Conservation (phyloP, 2,113 vertebrate species). For the Erpornis zantholeuca region DNA sequence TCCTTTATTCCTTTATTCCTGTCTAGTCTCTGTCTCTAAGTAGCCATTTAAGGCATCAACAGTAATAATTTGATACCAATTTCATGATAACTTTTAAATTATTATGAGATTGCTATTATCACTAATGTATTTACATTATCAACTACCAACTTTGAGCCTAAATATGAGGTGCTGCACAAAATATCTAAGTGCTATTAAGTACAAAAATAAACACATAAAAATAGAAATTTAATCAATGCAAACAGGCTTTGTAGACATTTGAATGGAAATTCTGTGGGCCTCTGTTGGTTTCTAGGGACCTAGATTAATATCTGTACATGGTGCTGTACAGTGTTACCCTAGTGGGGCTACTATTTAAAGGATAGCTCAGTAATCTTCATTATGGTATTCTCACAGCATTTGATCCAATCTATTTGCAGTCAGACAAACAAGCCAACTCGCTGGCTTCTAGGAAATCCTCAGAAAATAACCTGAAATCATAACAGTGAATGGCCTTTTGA, state of each 20-base stretch:
- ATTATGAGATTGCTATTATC: neutral
- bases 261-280: neutral
- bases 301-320: neutral
- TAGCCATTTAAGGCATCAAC: too few relatives aligned
- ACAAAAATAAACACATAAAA: neutral
- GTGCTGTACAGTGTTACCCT: neutral
- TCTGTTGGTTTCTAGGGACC: neutral
- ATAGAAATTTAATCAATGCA: neutral
- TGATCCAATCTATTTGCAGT: neutral
- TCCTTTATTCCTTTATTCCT: too few relatives aligned
- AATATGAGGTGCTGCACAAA: neutral
- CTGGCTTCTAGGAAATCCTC: neutral
- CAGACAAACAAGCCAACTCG: neutral
- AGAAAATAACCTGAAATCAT: neutral
- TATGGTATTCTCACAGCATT: neutral
- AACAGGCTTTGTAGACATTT: neutral
- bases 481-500: neutral
- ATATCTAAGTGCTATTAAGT: neutral
- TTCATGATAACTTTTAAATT: neutral
- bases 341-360: neutral
- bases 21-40: too few relatives aligned
- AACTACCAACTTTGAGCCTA: neutral
- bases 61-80: neutral
- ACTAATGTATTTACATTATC: neutral
- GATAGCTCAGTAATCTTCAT: neutral